Evolutionary conservation across 30 jellyfish, hydroid and myxozoan genomes (phyloP).

Genomic region (Turritopsis rubra): DNA sequence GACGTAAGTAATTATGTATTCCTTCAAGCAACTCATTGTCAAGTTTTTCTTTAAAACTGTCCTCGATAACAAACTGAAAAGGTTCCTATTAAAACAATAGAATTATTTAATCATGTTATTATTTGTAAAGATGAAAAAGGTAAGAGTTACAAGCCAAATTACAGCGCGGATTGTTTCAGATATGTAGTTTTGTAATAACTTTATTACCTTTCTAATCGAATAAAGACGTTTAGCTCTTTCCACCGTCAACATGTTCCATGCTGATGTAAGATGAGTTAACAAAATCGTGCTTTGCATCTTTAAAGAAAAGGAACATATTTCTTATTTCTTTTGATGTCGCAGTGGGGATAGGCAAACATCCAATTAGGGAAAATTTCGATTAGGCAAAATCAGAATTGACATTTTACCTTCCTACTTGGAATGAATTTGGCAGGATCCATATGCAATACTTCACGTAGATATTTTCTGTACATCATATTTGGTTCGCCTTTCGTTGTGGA

Average conservation of each 20-base stretch:
- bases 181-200: no score
- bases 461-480: slow-evolving; percentile 35
- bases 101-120: not conserved
- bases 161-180: not conserved
- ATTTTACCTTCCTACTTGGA: slow-evolving; percentile 51
- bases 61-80: not conserved
- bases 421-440: slow-evolving; percentile 30
- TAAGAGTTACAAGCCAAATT: no score
- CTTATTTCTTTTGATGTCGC: not conserved
- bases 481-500: slow-evolving; percentile 51
- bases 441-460: slow-evolving; percentile 45
- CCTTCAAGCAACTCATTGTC: not conserved
- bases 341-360: not conserved
- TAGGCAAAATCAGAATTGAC: not conserved
- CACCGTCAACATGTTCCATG: slow-evolving; percentile 53
- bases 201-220: slow-evolving; percentile 2
- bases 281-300: slow-evolving; percentile 54
- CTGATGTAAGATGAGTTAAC: slow-evolving; percentile 47
- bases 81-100: not conserved
- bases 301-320: not conserved
- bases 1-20: slow-evolving; percentile 17
- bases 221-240: slow-evolving; percentile 44
- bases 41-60: not conserved
- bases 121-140: not conserved
- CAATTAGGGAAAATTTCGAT: not conserved